Base-by-base conservation (phyloP, 1,140 invertebrate genomes). In the Zaprionus capensis region DNA sequence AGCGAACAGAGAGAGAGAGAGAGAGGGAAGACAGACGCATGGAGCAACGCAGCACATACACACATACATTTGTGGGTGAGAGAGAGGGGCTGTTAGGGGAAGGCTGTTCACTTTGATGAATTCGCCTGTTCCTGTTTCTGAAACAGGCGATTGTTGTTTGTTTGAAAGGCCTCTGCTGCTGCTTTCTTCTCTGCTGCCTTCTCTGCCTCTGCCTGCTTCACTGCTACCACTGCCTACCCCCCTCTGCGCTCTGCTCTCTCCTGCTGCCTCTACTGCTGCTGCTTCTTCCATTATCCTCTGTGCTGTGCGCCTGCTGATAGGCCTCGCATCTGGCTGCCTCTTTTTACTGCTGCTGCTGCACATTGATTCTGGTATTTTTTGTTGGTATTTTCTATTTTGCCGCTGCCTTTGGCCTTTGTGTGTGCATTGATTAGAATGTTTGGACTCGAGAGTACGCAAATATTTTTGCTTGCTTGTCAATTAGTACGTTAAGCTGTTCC, bases 381-480 rank as follows among this genome's bases (percentile, higher is more conserved):
- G 9, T 59, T 41, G 69, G 41, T 67, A 65, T 66, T 62, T 61
- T 61, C 53, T 64, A 51, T 56, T 64, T 64, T 61, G 44, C 46
- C 68, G 20, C 22, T 56, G 46, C 34, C 72, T 59, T 69, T 82
- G 73, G 22, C 44, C 70, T 78, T 80, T 80, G 75, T 76, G 46
- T 17, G 78, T 90, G 86, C 85, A 90, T 90, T 90, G 85, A 90
- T 90, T 90, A 90, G 85, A 91, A 91, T 90, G 85, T 90, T 90
- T 90, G 86, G 86, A 90, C 86, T 90, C 81, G 86, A 58, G 53
- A 88, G 85, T 84, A 85, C 79, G 86, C 80, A 90, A 90, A 90
- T 90, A 91, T 90, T 90, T 85, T 90, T 91, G 86, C 85, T 90
- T 90, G 82, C 86, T 70, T 90, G 85, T 90, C 85, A 90, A 90